Conservation (phyloP, 2,888 invertebrate genomes). For the Conomelus anceps region DNA sequence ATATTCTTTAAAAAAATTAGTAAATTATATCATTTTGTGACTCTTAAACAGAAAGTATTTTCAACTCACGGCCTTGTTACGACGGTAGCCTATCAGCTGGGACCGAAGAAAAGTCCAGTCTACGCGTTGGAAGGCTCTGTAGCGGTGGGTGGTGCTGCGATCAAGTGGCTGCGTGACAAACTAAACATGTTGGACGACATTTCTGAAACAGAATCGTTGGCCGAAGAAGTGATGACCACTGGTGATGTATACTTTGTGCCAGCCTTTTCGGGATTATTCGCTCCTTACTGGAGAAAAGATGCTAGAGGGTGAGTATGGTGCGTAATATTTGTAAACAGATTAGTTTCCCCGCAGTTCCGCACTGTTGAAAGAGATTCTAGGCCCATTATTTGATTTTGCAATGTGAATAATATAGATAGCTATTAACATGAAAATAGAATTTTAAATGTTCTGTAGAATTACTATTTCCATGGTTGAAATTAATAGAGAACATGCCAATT, state of each 20-base stretch:
- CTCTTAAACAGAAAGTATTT: constrained; percentile 57
- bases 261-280: constrained; percentile 93
- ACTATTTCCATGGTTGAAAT: no score
- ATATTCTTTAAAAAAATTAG: no score
- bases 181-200: constrained; percentile 74
- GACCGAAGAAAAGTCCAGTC: constrained; percentile 66
- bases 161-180: constrained; percentile 91
- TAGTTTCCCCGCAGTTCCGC: neutral
- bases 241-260: constrained; percentile 98
- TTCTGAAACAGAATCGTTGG: constrained; percentile 57
- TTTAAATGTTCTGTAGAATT: no score
- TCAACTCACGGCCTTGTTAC: constrained; percentile 85
- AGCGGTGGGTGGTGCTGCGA: constrained; percentile 86
- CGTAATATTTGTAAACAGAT: no score
- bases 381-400: no score
- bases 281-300: constrained; percentile 96
- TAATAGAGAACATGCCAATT: no score
- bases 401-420: no score
- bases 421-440: no score
- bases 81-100: constrained; percentile 86
- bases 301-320: constrained; percentile 81
- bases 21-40: no score
- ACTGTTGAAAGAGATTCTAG: neutral
- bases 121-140: constrained; percentile 97
- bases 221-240: constrained; percentile 73